phyloP scores from a whole-genome alignment of 2,113 vertebrate genomes.

The Aphyosemion australe region DNA sequence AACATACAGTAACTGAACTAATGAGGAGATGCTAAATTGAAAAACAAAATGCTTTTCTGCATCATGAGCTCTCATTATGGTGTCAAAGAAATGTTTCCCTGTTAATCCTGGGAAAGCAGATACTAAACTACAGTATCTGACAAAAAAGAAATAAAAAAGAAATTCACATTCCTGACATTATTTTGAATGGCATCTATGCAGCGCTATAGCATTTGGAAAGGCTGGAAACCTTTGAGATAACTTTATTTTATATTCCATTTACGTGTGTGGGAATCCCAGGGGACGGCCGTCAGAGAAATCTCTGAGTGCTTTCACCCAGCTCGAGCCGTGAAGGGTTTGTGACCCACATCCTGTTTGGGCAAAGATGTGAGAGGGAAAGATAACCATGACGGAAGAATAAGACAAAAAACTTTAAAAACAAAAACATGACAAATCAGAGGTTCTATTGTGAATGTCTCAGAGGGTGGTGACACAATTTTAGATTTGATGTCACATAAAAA shows the following conservation, averaged over 20 bases:
- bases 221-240: not conserved
- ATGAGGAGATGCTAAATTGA: not conserved
- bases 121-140: too few species aligned
- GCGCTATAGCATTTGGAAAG: not conserved
- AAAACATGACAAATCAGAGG: too few species aligned
- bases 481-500: too few species aligned
- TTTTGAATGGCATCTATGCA: not conserved
- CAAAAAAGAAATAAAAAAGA: not conserved
- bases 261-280: not conserved
- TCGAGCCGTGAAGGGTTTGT: not conserved
- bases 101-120: conserved; percentile 1
- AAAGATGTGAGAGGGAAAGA: not conserved
- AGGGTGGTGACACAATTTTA: too few species aligned
- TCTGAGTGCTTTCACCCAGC: not conserved
- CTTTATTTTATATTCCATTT: not conserved
- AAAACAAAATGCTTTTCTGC: not conserved
- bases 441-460: too few species aligned
- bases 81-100: not conserved
- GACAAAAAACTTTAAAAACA: too few species aligned
- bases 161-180: not conserved
- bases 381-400: not conserved
- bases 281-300: not conserved
- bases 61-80: not conserved
- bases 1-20: not conserved
- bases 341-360: not conserved